Evolutionary conservation across 1,140 invertebrate species (phyloP).

Genomic region (Tetramorium simillimum): DNA sequence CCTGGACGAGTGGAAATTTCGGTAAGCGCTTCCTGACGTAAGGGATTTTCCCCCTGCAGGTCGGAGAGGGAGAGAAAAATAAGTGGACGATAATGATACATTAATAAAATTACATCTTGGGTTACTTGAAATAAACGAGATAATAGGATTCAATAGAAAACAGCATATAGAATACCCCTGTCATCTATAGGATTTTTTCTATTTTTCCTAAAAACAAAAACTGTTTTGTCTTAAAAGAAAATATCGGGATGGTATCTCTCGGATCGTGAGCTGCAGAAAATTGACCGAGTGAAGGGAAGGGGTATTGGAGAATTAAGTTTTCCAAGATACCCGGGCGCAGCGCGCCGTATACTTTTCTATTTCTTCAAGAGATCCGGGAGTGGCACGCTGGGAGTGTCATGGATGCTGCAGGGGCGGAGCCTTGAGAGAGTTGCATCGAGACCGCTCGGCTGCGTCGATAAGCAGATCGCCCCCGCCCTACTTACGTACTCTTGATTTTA

Average conservation of each 20-base stretch:
- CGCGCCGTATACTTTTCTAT: constrained; percentile 37
- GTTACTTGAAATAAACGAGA: neutral
- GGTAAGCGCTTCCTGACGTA: constrained; percentile 53
- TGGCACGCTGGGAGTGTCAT: constrained; percentile 78
- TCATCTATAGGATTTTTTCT: neutral
- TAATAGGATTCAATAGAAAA: constrained; percentile 5
- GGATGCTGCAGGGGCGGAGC: constrained; percentile 81
- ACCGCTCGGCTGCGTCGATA: constrained; percentile 74
- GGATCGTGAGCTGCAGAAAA: neutral
- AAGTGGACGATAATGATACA: neutral
- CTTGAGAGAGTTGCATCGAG: constrained; percentile 80
- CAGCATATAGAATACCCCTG: neutral
- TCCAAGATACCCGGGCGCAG: neutral
- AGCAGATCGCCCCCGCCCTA: constrained; percentile 53
- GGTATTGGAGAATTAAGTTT: neutral
- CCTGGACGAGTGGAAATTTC: constrained; percentile 22
- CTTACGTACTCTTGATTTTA: constrained; percentile 27
- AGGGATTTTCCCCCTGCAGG: constrained; percentile 28
- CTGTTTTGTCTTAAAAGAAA: neutral
- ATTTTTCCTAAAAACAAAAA: neutral
- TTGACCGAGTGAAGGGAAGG: neutral
- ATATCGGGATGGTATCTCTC: neutral
- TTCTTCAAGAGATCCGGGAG: constrained; percentile 67
- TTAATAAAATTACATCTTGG: neutral
- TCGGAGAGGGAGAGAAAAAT: neutral